A percentile compares a stretch with the other conserved stretches of the same genome.
Conservation (phyloP, 2,888 invertebrate genomes). For the Athrips mouffetella region DNA sequence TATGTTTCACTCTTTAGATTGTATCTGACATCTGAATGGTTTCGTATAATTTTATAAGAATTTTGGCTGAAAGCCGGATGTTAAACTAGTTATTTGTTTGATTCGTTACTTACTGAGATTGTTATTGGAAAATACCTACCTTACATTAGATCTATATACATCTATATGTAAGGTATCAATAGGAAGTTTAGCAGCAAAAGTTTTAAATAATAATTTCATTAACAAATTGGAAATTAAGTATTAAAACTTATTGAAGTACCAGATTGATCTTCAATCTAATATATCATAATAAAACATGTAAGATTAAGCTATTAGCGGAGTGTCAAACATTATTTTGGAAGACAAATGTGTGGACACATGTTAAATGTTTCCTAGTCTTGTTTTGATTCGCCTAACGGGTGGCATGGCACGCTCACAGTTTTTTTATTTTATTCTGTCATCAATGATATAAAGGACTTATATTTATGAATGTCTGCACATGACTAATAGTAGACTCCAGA, state of each 20-base stretch:
- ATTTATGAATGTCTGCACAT: slow-evolving; percentile 24
- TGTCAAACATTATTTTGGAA: slow-evolving; percentile 22
- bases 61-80: background rate
- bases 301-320: slow-evolving; percentile 21
- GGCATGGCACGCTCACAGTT: slow-evolving; percentile 24
- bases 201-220: too few relatives aligned
- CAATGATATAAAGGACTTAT: slow-evolving; percentile 20
- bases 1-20: slow-evolving; percentile 8
- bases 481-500: slow-evolving; percentile 24
- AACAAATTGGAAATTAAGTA: too few relatives aligned
- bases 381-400: slow-evolving; percentile 26
- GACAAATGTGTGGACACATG: slow-evolving; percentile 18
- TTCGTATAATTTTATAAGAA: background rate
- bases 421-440: slow-evolving; percentile 29
- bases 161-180: too few relatives aligned
- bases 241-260: too few relatives aligned
- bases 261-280: too few relatives aligned
- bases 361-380: slow-evolving; percentile 30
- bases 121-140: too few relatives aligned
- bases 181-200: too few relatives aligned
- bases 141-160: too few relatives aligned
- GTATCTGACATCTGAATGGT: slow-evolving; percentile 13
- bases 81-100: background rate
- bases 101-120: too few relatives aligned
- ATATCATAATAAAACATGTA: slow-evolving; percentile 2